Evolutionary conservation across 1,140 invertebrate genomes (phyloP).

Genomic region (Cydia splendana): DNA sequence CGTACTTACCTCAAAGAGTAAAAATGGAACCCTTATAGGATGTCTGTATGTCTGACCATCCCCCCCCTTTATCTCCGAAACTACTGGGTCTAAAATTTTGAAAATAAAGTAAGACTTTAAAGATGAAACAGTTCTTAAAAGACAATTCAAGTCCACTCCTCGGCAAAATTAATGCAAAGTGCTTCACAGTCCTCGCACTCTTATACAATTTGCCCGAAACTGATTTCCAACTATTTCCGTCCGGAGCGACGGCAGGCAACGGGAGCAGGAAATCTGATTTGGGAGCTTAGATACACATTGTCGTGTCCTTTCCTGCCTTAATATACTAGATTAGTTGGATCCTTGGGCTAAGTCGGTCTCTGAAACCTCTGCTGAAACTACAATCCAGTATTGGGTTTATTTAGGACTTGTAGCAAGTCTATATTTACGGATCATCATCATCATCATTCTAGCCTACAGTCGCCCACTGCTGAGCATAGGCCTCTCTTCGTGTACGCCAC

Average conservation of each 20-base stretch:
- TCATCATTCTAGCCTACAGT: too few relatives aligned
- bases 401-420: neutral
- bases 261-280: conserved; percentile 15
- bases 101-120: too few relatives aligned
- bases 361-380: neutral
- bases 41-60: too few relatives aligned
- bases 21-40: too few relatives aligned
- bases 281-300: conserved; percentile 2
- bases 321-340: conserved; percentile 13
- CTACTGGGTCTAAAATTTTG: too few relatives aligned
- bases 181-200: neutral
- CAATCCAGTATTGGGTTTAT: neutral
- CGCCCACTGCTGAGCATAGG: too few relatives aligned
- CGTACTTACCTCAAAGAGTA: too few relatives aligned
- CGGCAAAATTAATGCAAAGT: neutral
- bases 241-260: neutral
- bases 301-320: conserved; percentile 5
- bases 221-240: conserved; percentile 2
- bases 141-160: neutral
- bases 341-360: neutral
- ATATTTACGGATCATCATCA: too few relatives aligned
- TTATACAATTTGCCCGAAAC: neutral
- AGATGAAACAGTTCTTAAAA: neutral
- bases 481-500: too few relatives aligned
- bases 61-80: too few relatives aligned